Evolutionary conservation across 2,113 vertebrate species (phyloP).

Genomic region (Meles meles): DNA sequence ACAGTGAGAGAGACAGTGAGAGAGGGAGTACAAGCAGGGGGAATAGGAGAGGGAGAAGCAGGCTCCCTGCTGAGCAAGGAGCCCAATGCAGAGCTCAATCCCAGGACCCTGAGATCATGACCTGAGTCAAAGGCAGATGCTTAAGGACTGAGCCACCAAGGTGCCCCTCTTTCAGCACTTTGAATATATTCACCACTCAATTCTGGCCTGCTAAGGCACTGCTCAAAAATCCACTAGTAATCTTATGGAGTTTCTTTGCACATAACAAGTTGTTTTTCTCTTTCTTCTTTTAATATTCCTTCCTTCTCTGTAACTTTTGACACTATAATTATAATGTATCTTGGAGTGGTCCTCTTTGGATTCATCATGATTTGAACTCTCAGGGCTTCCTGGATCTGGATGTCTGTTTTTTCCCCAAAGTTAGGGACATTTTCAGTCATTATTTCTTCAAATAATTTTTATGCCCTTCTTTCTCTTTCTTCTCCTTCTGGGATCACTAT

Average conservation of each 20-base stretch:
- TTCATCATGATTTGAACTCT: not conserved
- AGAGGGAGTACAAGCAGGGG: too few relatives aligned
- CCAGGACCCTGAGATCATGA: too few relatives aligned
- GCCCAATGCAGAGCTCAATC: too few relatives aligned
- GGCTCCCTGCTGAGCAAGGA: too few relatives aligned
- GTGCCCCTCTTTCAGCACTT: not conserved
- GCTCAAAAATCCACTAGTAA: not conserved
- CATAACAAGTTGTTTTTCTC: not conserved
- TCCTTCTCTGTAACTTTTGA: not conserved
- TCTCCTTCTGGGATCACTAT: not conserved
- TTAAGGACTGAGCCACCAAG: too few relatives aligned
- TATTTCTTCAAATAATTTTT: not conserved
- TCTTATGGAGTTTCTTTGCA: not conserved
- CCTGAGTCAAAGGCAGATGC: too few relatives aligned
- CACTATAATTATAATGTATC: not conserved
- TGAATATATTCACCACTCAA: not conserved
- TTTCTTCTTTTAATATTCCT: not conserved
- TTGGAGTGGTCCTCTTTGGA: not conserved
- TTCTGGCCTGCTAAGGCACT: not conserved
- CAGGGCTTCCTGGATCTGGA: not conserved
- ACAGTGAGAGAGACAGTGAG: too few relatives aligned
- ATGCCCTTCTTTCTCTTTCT: not conserved
- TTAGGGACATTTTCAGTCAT: not conserved
- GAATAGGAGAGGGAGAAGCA: too few relatives aligned
- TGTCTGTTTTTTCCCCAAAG: not conserved